Percentiles rank a stretch among this genome's conserved stretches.
phyloP scores from a whole-genome alignment of 2,888 invertebrate species.

The Abscondita cerata region DNA sequence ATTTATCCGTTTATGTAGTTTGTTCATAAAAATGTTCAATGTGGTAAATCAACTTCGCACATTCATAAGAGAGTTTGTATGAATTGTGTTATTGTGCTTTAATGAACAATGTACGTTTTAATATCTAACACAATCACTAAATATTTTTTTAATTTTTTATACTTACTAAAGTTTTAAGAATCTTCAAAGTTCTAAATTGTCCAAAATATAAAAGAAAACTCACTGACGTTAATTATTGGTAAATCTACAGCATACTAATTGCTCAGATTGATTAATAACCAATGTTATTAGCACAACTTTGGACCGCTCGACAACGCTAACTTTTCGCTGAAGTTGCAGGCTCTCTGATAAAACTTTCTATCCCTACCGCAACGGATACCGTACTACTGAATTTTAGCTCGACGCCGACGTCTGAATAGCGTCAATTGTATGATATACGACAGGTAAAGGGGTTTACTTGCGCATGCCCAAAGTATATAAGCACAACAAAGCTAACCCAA shows the following conservation, averaged over 20 bases:
- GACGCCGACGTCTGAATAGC: constrained; percentile 36
- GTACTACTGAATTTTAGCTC: constrained; percentile 32
- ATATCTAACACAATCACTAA: too few relatives aligned
- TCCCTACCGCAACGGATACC: constrained; percentile 24
- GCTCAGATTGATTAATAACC: background rate
- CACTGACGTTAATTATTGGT: background rate
- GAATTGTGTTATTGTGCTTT: too few relatives aligned
- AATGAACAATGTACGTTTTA: too few relatives aligned
- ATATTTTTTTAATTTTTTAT: too few relatives aligned
- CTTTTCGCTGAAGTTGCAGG: background rate
- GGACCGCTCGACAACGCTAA: constrained; percentile 1
- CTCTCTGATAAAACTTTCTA: constrained; percentile 7
- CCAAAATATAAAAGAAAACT: background rate
- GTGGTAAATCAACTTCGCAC: too few relatives aligned
- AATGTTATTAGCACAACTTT: background rate
- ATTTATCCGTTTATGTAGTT: too few relatives aligned
- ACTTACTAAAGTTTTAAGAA: too few relatives aligned
- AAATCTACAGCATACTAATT: too few relatives aligned
- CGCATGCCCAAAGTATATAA: constrained; percentile 31
- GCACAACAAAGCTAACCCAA: constrained; percentile 30
- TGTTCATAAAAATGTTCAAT: too few relatives aligned
- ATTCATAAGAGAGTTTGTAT: too few relatives aligned
- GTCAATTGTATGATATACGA: constrained; percentile 36
- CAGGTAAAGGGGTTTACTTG: constrained; percentile 32
- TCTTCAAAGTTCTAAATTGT: background rate